phyloP scores from a whole-genome alignment of 2,113 vertebrate species.

The Acrocephalus kingi region DNA sequence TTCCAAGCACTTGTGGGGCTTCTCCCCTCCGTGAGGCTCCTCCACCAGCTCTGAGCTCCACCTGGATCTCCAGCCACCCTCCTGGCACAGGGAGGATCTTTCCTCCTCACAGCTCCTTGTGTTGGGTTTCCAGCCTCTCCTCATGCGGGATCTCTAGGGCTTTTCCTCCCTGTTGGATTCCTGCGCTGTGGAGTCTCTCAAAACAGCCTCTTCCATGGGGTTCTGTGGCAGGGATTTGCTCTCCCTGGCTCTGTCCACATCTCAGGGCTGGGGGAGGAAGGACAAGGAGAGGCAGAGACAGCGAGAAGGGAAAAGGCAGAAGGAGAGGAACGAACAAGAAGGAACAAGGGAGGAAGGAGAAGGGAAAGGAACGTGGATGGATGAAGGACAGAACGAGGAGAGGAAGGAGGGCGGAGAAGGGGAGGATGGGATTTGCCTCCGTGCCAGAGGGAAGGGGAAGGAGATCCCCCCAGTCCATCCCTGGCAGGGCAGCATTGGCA shows the following conservation, averaged over 20 bases:
- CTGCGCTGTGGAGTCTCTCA: background rate
- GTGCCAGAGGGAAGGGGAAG: background rate
- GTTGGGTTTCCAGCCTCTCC: no score
- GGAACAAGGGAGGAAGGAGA: background rate
- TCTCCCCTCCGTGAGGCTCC: no score
- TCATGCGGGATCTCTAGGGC: no score
- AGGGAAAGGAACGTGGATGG: no score
- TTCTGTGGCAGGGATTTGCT: background rate
- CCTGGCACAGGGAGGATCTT: no score
- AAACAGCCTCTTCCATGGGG: background rate
- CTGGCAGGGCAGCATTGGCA: rapidly evolving
- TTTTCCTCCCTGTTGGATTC: background rate
- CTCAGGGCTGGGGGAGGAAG: background rate
- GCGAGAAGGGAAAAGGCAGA: no score
- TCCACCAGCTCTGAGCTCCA: no score
- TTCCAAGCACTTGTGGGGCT: no score
- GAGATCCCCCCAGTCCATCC: background rate
- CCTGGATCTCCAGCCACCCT: no score
- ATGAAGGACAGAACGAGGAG: background rate
- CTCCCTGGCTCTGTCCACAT: background rate
- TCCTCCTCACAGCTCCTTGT: no score
- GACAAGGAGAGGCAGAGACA: background rate
- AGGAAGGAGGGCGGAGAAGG: background rate
- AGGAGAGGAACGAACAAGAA: background rate
- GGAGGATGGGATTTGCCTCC: background rate